Evolutionary conservation across 1,140 invertebrate genomes (phyloP), one percentile per base, ranked within the genome.

Genomic region (Caenorhabditis latens): DNA sequence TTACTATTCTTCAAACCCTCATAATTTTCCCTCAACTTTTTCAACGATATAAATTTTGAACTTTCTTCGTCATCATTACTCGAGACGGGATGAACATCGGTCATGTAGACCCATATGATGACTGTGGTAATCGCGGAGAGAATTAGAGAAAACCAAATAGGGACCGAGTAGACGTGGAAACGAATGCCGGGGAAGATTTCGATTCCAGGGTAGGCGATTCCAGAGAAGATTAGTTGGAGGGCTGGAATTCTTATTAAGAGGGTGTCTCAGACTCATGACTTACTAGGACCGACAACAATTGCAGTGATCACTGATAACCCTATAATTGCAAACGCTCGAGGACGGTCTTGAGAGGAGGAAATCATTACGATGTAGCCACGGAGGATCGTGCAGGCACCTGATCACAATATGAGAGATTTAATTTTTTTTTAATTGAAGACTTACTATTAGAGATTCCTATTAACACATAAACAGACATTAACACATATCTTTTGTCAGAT

Each of bases 151-250:
- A 83, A 24, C 82, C 82, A 83, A 55, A 83, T 42, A 2, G 82
- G 82, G 40, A 50, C 82, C 9, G 82, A 55, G 32, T 83, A 83
- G 13, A 83, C 43, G 53, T 83, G 46, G 50, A 83, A 83, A 14
- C 21, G 43, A 9, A 83, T 42, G 11, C 53, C 53, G 21, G 82
- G 82, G 40, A 83, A 83, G 82, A 83, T n/a, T 21, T 53, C 46
- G 21, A 53, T 21, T 11, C 82, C 82, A 50, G 82, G 82, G 50
- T 83, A 83, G 50, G 82, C 46, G 48, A 83, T 83, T 7, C 82
- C 21, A 42, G 46, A 53, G 50, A 83, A 83, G 21, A 42, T 21
- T 5, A 83, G 48, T 53, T 83, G 82, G 21, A n/a, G 43, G n/a
- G 53, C 82, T 83, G 21, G 32, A 48, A 43, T 24, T 11, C 21